Base-by-base conservation (phyloP, 2,113 vertebrate genomes). In the Tyto alba region DNA sequence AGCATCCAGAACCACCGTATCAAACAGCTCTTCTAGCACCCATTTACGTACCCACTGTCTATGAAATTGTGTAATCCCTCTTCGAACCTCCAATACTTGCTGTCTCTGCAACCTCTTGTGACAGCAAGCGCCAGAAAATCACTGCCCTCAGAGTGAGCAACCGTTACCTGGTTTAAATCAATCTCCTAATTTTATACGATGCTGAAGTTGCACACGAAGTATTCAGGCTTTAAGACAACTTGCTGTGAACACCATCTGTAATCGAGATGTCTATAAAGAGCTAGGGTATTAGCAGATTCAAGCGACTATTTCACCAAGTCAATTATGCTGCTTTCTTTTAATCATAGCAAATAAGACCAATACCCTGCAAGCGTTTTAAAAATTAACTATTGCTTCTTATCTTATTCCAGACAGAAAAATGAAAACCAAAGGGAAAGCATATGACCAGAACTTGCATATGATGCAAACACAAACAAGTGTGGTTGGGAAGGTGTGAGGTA, bases 381-480 rank as follows among this genome's bases (percentile, higher is more conserved):
- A 74, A 18, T 8, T 9, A 52, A n/a, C 12, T 4, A 11, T 12
- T 52, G 26, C 13, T 71, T 19, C 64, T 72, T 32, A 22, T 5
- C 22, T 40, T n/a, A 32, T 41, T 81, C 63, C 66, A 60, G 57
- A n/a, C 12, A 23, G 41, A 56, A 32, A 60, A 55, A 38, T 11
- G 43, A 69, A 86, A 95, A 64, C 16, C 48, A n/a, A 16, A 1
- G 29, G 71, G 34, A n/a, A 60, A 36, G 53, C 18, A 4, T 2
- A 26, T 4, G 55, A 26, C 43, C 0, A 13, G 32, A 22, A 60
- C 22, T 53, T 9, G 1, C 9, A 4, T 10, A 5, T 0, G 21
- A 34, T 14, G 21, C 76, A 76, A 32, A 66, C 29, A 13, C 43
- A 25, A 53, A 38, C 16, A 38, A 47, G 26, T 3, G 29, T 5